Evolutionary conservation across 2,113 vertebrate genomes (phyloP), one percentile per base, ranked within the genome.

Genomic region (Pygoscelis antarcticus): DNA sequence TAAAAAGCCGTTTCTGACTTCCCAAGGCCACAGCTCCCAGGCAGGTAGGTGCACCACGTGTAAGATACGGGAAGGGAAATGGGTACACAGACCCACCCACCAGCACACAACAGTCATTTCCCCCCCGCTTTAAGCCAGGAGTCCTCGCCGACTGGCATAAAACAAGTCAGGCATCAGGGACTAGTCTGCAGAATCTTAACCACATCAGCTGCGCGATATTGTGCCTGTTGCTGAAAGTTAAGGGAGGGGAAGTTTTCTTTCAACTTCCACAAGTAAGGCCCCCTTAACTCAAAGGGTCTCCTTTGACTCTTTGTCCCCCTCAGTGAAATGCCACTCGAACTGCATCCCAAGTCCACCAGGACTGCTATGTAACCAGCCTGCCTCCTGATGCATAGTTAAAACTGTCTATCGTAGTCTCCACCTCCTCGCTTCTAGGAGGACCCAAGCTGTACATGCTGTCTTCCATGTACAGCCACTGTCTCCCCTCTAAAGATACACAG

Each of bases 31-130:
- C 57, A 12, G 25, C 3, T 11, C 0, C 1, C 76, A 38, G 27
- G 38, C 49, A 15, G 13, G 38, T 10, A 12, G 46, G 19, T 19
- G 46, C 46, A 10, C 30, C 32, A 9, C 0, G 0, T 6, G 13
- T 1, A 1, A 58, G 54, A 5, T 2, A 2, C 2, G 4, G 18
- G 25, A 19, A 23, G 36, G 20, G 6, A 4, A 16, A 3, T 0
- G 2, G 52, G 20, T 1, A 13, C 9, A 4, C 8, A 26, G 32
- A 11, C 6, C 30, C 55, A 16, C 49, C 46, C 26, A 2, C 55
- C 64, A 40, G 19, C 44, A 15, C 29, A 2, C 15, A 1, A 2
- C 22, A 9, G 29, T 2, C 16, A 3, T 0, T 5, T 12, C 20
- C 42, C 42, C 52, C 36, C 13, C 1, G 1, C 19, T 6, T 8